Conservation (phyloP, 53 echinoderm and acorn worm genomes). For the Actinopyga echinites region DNA sequence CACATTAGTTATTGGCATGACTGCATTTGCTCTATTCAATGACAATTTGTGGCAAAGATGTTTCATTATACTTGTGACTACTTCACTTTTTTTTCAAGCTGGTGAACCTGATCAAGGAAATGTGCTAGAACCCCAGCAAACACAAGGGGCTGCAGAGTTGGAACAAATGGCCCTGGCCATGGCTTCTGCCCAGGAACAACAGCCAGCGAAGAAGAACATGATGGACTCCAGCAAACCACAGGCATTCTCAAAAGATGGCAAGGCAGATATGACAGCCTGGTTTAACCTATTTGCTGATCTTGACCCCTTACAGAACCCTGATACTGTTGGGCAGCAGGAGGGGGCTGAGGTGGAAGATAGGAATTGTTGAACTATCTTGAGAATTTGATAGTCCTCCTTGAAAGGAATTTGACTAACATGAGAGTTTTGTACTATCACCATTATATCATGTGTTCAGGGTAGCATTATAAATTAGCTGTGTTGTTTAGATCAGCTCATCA, state of each 20-base stretch:
- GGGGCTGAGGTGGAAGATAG: conserved; percentile 63
- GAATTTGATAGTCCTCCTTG: background rate
- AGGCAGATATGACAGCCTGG: conserved; percentile 97
- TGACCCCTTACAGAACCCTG: conserved; percentile 93
- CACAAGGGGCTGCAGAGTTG: background rate
- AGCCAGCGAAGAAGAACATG: conserved; percentile 58
- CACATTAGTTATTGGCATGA: no score
- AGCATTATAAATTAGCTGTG: no score
- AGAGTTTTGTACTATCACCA: no score
- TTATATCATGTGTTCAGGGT: no score
- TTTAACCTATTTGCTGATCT: conserved; percentile 97
- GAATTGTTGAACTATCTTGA: conserved; percentile 52
- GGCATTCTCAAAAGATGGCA: conserved; percentile 84
- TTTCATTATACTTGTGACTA: background rate
- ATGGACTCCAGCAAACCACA: conserved; percentile 89
- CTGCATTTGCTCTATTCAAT: no score
- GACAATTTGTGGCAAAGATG: no score
- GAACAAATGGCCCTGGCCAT: background rate
- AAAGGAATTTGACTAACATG: background rate
- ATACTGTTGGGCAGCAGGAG: conserved; percentile 82
- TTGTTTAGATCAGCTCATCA: no score
- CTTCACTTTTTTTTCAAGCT: no score
- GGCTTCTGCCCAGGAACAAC: background rate
- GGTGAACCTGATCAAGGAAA: no score
- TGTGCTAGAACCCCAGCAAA: no score